Base-by-base conservation (phyloP, 64 coral and sea anemone species). In the Catalaphyllia jardinei region DNA sequence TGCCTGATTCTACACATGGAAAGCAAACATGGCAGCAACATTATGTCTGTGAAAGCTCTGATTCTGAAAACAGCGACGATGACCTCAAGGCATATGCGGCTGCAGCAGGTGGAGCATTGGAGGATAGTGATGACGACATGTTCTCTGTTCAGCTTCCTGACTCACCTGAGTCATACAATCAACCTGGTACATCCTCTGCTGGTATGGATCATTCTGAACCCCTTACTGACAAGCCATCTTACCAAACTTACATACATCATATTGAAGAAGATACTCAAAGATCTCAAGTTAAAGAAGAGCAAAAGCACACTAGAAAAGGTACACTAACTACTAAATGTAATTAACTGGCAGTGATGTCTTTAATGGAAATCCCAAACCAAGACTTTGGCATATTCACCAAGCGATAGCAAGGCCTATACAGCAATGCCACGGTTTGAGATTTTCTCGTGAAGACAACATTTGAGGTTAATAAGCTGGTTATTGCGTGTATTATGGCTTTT, bases 111-210 rank as follows among this genome's bases (percentile, higher is more conserved):
- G 49, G 33, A 67, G 91, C 87, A 7, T 76, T 87, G 91, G 91
- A 93, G 3, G 94, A 96, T 19, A 93, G 88, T 76, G 94, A 96
- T 38, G 83, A 86, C 39, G 93, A 94, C 28, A 83, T 81, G 13
- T 92, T 92, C 64, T 82, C 83, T 20, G 31, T 83, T 62, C 73
- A 74, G 31, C 71, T 91, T 1, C 89, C 89, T 42, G 73, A 91
- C 28, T 78, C 71, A 31, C 71, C 71, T 10, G 52, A 38, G 19
- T 75, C 25, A 33, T 75, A 50, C 42, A 25, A 75, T 38, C 19
- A 88, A 24, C 8, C 52, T 38, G 46, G 50, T 22, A n/a, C 52
- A 88, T 16, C 20, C 28, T 24, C 28, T 24, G n/a, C 25, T 17
- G 30, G 28, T 19, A 4, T 20, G 22, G 12, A 76, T 39, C 17